Evolutionary conservation across 2,888 invertebrate species (phyloP).

Genomic region (Bimastos eiseni): DNA sequence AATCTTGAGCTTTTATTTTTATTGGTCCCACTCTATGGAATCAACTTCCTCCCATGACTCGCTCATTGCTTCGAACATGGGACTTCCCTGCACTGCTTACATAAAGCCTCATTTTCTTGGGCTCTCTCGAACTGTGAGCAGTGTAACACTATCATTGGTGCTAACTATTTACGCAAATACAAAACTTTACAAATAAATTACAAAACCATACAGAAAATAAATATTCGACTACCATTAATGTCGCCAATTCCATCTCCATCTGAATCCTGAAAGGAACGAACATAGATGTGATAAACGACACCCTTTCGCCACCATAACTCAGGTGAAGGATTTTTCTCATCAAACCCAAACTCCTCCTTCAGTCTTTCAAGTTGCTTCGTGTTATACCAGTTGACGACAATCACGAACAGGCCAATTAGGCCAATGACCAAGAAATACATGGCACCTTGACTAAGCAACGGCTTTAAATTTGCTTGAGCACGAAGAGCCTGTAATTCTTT

Average conservation of each 20-base stretch:
- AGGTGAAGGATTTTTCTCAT: constrained; percentile 36
- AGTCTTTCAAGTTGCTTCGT: constrained; percentile 42
- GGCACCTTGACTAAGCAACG: constrained; percentile 24
- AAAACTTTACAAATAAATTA: too few species aligned
- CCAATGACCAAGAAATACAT: constrained; percentile 19
- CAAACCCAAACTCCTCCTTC: constrained; percentile 42
- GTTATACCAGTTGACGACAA: constrained; percentile 42
- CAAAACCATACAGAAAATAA: too few species aligned
- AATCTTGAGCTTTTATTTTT: too few species aligned
- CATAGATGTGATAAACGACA: constrained; percentile 53
- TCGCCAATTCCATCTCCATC: constrained; percentile 58
- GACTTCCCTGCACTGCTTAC: too few species aligned
- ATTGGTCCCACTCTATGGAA: too few species aligned
- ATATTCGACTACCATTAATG: constrained; percentile 50
- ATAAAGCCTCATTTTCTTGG: too few species aligned
- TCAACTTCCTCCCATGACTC: too few species aligned
- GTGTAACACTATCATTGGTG: too few species aligned
- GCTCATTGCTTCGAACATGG: too few species aligned
- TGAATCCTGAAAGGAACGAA: constrained; percentile 56
- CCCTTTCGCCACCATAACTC: constrained; percentile 56
- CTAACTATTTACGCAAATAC: too few species aligned
- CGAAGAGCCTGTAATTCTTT: constrained; percentile 30
- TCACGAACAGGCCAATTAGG: constrained; percentile 37
- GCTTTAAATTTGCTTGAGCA: background rate
- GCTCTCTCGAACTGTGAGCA: too few species aligned